Conservation (phyloP, 2,888 invertebrate species). For the Salticus scenicus region DNA sequence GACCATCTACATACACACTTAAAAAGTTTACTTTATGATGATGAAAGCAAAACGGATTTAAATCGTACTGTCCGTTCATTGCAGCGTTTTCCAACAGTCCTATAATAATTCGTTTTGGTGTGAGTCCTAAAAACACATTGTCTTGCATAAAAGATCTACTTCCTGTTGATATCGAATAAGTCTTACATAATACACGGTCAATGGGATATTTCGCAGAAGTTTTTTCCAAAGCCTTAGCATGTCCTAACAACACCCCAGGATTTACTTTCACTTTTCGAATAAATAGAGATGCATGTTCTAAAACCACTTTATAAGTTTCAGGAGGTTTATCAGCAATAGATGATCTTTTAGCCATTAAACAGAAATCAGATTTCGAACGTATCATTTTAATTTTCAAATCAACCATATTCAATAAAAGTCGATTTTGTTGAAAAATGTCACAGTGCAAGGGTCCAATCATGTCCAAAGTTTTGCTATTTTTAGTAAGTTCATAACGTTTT, state of each 20-base stretch:
- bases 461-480: too few species aligned
- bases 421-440: conserved; percentile 3
- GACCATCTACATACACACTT: conserved; percentile 32
- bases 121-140: conserved; percentile 19
- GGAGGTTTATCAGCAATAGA: conserved; percentile 49
- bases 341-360: neutral
- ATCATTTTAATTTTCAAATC: conserved; percentile 22
- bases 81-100: neutral
- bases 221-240: conserved; percentile 64
- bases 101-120: conserved; percentile 19
- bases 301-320: too few species aligned
- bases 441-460: too few species aligned
- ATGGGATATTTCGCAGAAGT: neutral
- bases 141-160: conserved; percentile 22
- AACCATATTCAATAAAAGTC: neutral
- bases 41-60: neutral
- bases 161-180: conserved; percentile 4
- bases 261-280: conserved; percentile 70
- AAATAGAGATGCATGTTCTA: conserved; percentile 49
- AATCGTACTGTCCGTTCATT: neutral
- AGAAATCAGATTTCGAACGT: conserved; percentile 25
- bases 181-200: neutral
- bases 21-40: conserved; percentile 6
- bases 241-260: conserved; percentile 72
- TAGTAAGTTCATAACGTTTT: neutral